These are phyloP conservation scores for Lithodes maja DNA, from an alignment of 2,888 invertebrate genomes.

Conservation along the genomic window DNA sequence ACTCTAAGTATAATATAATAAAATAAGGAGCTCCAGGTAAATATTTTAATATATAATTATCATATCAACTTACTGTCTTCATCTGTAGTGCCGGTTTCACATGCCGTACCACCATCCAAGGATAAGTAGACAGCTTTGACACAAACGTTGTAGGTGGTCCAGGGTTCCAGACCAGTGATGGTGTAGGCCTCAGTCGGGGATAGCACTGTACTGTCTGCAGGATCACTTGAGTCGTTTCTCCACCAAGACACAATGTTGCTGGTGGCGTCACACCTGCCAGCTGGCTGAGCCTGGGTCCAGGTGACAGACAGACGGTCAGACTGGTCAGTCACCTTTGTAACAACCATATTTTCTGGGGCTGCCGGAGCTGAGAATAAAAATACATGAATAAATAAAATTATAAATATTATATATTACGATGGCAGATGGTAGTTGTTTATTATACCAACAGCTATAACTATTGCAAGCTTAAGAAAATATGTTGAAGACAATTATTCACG, in stretches of 20 bases:
- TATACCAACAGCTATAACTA: no score
- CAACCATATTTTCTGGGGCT: background rate
- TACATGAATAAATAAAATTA: no score
- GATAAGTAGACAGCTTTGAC: background rate
- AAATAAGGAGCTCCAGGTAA: no score
- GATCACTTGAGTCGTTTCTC: background rate
- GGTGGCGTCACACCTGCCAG: background rate
- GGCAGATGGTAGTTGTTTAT: no score
- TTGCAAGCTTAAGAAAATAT: no score
- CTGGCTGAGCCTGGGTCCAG: background rate
- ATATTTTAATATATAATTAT: no score
- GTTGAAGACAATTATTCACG: no score
- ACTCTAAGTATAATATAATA: no score
- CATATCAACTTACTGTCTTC: no score
- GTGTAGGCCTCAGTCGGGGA: background rate
- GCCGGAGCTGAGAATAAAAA: background rate
- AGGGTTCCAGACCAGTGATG: constrained; percentile 7
- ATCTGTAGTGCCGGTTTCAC: no score
- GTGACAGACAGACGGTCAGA: background rate
- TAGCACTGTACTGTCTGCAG: background rate
- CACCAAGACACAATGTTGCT: background rate
- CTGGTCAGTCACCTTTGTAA: background rate
- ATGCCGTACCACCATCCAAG: no score
- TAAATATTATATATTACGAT: no score
- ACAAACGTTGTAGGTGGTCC: constrained; percentile 32